Base-by-base conservation (phyloP, 2,797 vertebrate species). In the Malacoctenus gilli region DNA sequence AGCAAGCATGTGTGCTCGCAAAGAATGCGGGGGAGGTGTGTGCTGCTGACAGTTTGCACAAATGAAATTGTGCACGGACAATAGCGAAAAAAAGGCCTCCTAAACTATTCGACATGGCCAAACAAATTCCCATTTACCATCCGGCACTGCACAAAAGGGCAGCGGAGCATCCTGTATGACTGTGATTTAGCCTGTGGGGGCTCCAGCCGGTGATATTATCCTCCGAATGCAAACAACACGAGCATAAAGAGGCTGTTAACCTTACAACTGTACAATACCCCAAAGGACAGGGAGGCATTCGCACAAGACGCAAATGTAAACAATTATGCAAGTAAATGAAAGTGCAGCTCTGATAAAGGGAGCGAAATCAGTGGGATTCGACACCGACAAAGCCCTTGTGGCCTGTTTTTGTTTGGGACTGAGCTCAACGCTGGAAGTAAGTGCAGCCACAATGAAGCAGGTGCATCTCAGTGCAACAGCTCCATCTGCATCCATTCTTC, bases 101-200 rank as follows among this genome's bases (percentile, higher is more conserved):
- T 58, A 25, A 69, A 55, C 64, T 54, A 50, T 58, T 72, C 8
- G 62, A 74, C 72, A 68, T 62, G 76, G 63, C 59, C 68, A 66
- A 71, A 71, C 76, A 80, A 71, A 51, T 68, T 53, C 63, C 25
- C n/a, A n/a, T n/a, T n/a, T n/a, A 59, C 49, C 77, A 56, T 44
- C 46, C 34, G 52, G n/a, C n/a, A n/a, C n/a, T 47, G 62, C 28
- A 25, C 40, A 57, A 47, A 61, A 52, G 32, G 18, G 56, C 35
- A 46, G 16, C 11, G 21, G 25, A 52, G 35, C 59, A 41, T 70
- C n/a, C n/a, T n/a, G n/a, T n/a, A n/a, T n/a, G n/a, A n/a, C n/a
- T n/a, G n/a, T n/a, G n/a, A n/a, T n/a, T n/a, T n/a, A n/a, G n/a
- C n/a, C n/a, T n/a, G n/a, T n/a, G n/a, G n/a, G n/a, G n/a, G n/a